Base-by-base conservation (phyloP, 2,113 vertebrate genomes). In the Tragelaphus strepsiceros region DNA sequence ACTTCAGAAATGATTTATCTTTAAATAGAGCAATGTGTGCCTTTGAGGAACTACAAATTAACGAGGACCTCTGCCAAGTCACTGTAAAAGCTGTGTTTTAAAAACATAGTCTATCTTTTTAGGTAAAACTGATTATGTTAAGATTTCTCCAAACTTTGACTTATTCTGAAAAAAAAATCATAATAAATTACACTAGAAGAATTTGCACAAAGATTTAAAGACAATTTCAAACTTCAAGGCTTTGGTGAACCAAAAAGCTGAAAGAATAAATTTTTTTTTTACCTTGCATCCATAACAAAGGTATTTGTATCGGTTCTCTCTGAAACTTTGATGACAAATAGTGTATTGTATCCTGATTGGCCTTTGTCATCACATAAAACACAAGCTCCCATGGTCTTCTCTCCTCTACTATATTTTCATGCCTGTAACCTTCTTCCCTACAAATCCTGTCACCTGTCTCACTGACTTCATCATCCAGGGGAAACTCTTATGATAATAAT, bases 1-100 rank as follows among this genome's bases (percentile, higher is more conserved):
- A 43, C 43, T 92, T 96, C 35, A 56, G 26, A 95, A 94, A 89
- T 81, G 35, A 97, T 88, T 92, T 96, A 61, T 88, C 64, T 84
- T 95, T 95, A 56, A 67, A 88, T 1, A 90, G 62, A 96, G 80
- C 90, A 95, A 85, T 46, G 59, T 10, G 19, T 90, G 14, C 59
- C 51, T 90, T 61, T 94, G 58, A 85, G 94, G 85, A 86, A 93
- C 13, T 46, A 49, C 17, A 96, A 92, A 43, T 81, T 92, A 94
- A 91, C 22, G 21, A 56, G 51, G 51, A 19, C 32, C 35, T 91
- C 64, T 82, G 80, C 71, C 94, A 92, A 91, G 10, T 90, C 62
- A 51, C 59, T 35, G 7, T n/a, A 83, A 83, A 92, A 80, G 51
- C 35, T 82, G 13, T 78, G 67, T 62, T 85, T 92, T 51, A 56